phyloP scores from a whole-genome alignment of 1,140 invertebrate genomes.

The Rhopalosiphum padi region DNA sequence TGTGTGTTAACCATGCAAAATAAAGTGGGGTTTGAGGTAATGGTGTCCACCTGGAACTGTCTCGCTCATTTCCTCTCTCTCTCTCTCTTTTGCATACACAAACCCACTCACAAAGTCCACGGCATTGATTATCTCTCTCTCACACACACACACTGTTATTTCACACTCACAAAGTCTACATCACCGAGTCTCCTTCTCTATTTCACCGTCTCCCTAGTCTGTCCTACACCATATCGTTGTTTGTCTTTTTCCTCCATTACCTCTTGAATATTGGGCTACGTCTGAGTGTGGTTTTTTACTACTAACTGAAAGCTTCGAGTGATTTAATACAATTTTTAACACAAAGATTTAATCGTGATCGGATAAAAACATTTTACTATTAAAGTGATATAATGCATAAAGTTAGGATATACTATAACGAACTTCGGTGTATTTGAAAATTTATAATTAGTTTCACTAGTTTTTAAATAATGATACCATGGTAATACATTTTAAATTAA shows the following conservation, averaged over 20 bases:
- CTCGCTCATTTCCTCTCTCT: neutral
- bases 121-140: neutral
- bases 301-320: neutral
- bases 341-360: too few species aligned
- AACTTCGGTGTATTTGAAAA: neutral
- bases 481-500: neutral
- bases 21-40: conserved; percentile 25
- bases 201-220: neutral
- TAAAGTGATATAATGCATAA: neutral
- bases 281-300: neutral
- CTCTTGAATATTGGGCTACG: neutral
- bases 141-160: too few species aligned
- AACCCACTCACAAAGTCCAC: neutral
- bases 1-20: conserved; percentile 26
- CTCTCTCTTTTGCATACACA: neutral
- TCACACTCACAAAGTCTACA: neutral
- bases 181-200: neutral
- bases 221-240: neutral
- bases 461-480: neutral
- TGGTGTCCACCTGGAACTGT: conserved; percentile 7
- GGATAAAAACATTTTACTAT: too few species aligned
- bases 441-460: neutral
- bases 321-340: too few species aligned
- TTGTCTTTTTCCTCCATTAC: neutral
- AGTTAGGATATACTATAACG: neutral